Evolutionary conservation across 2,888 invertebrate genomes (phyloP).

Genomic region (Tolmerus cingulatus): DNA sequence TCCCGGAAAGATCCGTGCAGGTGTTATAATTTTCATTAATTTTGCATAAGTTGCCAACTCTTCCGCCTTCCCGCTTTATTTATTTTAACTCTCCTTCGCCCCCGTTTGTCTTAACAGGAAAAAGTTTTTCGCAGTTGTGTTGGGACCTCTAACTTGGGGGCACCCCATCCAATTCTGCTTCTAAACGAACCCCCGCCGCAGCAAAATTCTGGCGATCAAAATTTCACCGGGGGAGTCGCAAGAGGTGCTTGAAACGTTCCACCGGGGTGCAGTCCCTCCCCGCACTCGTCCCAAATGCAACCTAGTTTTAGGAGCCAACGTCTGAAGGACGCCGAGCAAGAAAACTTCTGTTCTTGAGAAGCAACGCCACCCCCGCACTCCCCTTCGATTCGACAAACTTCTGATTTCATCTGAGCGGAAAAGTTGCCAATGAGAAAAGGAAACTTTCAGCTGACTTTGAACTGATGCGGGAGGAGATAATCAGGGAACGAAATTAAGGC

Average conservation of each 20-base stretch:
- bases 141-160: too few relatives aligned
- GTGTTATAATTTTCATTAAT: constrained; percentile 16
- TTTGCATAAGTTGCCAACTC: constrained; percentile 6
- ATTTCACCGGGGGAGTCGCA: neutral
- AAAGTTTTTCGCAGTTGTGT: neutral
- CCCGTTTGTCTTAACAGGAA: neutral
- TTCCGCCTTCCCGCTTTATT: constrained; percentile 3
- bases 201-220: neutral
- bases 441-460: constrained; percentile 25
- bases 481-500: constrained; percentile 4
- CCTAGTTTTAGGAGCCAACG: neutral
- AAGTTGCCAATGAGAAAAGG: constrained; percentile 19
- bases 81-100: neutral
- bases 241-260: neutral
- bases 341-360: neutral
- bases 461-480: constrained; percentile 14
- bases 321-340: constrained; percentile 1
- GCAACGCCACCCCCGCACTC: neutral
- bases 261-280: neutral
- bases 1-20: neutral
- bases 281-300: neutral
- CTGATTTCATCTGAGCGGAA: constrained; percentile 8
- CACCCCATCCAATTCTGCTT: neutral
- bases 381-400: neutral
- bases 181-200: neutral